Base-by-base conservation (phyloP, 2,888 invertebrate genomes). In the Plutella xylostella region DNA sequence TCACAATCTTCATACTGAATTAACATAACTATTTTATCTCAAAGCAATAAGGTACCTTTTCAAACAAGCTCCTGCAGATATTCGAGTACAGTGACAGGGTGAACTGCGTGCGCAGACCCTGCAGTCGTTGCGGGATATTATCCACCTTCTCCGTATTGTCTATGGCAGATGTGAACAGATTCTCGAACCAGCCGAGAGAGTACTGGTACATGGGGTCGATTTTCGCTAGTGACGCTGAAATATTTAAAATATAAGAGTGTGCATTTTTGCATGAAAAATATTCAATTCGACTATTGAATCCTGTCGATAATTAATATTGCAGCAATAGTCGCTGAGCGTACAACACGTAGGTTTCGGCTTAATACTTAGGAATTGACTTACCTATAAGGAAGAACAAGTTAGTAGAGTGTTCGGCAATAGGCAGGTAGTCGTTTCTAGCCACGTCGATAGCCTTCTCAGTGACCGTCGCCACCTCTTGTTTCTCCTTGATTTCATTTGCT, bases 201-300 rank as follows among this genome's bases (percentile, higher is more conserved):
- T 97, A 98, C 68, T 97, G 97, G 73, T 98, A 98, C 97, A 97
- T 97, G 2, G 97, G 96, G 77, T 98, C 97, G 54, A 98, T 94
- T 61, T 93, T 91, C 5, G 95, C 92, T 61, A 98, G 75, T 47
- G 95, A 93, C 47, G 90, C 93, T 92, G 63, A n/a, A n/a, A n/a
- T n/a, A n/a, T n/a, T n/a, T n/a, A n/a, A n/a, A n/a, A n/a, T n/a
- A n/a, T n/a, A n/a, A n/a, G n/a, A n/a, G n/a, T n/a, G n/a, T n/a
- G n/a, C n/a, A n/a, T n/a, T n/a, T n/a, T n/a, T n/a, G n/a, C n/a
- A n/a, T n/a, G n/a, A n/a, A n/a, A n/a, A n/a, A n/a, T n/a, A n/a
- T n/a, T n/a, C n/a, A n/a, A n/a, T n/a, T n/a, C n/a, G n/a, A n/a
- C n/a, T n/a, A n/a, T n/a, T n/a, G n/a, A n/a, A n/a, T n/a, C n/a